Evolutionary conservation across 1,140 invertebrate species (phyloP).

Genomic region (Heliconius himera): DNA sequence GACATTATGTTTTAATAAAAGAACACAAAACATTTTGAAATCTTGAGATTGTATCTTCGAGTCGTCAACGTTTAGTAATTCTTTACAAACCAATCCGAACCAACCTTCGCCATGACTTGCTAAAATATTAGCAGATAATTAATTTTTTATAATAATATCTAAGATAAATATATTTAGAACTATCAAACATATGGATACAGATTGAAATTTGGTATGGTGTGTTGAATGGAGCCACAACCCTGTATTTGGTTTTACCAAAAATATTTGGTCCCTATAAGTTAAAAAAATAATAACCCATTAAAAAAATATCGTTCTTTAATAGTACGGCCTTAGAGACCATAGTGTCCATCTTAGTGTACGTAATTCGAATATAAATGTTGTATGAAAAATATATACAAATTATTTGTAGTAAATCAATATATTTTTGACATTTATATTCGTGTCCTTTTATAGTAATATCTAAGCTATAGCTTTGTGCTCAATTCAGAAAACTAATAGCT

Average conservation of each 20-base stretch:
- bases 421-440: constrained; percentile 1
- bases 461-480: constrained; percentile 2
- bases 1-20: not conserved
- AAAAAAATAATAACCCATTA: no score
- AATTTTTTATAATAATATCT: not conserved
- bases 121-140: not conserved
- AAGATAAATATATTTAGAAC: not conserved
- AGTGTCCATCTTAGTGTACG: no score
- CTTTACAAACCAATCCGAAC: not conserved
- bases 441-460: not conserved
- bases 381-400: not conserved
- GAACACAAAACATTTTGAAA: constrained; percentile 1
- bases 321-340: no score
- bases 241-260: no score
- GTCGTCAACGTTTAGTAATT: not conserved
- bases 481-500: not conserved
- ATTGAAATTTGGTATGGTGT: no score
- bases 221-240: no score
- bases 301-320: no score
- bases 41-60: not conserved
- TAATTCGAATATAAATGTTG: no score
- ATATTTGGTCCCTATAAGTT: no score
- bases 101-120: not conserved
- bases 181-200: no score
- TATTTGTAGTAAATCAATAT: not conserved